Percentiles rank a stretch among this genome's conserved stretches.
Evolutionary conservation across 2,797 vertebrate genomes (phyloP).

Genomic region (Podargus strigoides): DNA sequence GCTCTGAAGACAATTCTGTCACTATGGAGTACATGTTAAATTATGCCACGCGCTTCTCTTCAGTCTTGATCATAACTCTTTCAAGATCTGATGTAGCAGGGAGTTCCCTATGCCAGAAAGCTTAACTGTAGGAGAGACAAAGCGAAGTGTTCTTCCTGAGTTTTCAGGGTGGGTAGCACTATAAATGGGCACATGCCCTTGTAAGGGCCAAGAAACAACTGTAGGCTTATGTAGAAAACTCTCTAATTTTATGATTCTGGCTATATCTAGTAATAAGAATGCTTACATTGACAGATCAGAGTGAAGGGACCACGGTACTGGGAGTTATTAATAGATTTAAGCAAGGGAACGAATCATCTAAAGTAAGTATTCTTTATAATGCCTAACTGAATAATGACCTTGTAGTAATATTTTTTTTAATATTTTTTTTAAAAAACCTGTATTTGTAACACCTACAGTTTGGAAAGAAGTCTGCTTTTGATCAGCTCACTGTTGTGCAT

Average conservation of each 20-base stretch:
- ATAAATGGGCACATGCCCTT: not conserved
- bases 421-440: not conserved
- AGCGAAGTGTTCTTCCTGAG: not conserved
- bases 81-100: not conserved
- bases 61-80: not conserved
- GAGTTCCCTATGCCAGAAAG: not conserved
- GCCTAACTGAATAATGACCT: not conserved
- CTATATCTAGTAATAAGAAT: not conserved
- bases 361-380: conserved; percentile 79
- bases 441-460: not conserved
- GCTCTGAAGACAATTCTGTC: not conserved
- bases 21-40: fast-evolving
- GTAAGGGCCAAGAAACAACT: not conserved
- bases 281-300: conserved; percentile 82
- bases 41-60: not conserved
- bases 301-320: conserved; percentile 97
- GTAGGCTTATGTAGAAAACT: not conserved
- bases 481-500: not conserved
- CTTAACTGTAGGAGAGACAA: not conserved
- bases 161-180: not conserved
- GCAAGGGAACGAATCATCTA: conserved; percentile 88
- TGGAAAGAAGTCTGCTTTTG: conserved; percentile 7
- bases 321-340: conserved; percentile 92
- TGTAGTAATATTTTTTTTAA: not conserved
- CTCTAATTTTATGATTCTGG: not conserved